Evolutionary conservation across 1,140 invertebrate species (phyloP), one percentile per base, ranked within the genome.

Genomic region (Neodiprion fabricii): DNA sequence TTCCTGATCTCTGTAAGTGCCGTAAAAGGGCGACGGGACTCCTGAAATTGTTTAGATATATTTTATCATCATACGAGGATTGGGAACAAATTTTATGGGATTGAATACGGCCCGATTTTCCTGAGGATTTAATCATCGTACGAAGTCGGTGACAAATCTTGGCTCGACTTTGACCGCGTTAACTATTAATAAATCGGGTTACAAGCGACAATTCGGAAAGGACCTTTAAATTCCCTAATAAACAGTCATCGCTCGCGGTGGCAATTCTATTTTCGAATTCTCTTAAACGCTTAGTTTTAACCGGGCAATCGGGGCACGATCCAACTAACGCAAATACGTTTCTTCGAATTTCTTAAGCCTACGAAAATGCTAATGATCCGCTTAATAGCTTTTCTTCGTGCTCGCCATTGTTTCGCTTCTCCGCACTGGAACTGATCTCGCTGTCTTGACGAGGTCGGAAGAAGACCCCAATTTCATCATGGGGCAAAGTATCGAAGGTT

Each of bases 1-100:
- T 28, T 67, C 17, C 28, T 69, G 8, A 73, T 68, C 66, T 48
- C 17, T 50, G 48, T 76, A 71, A 68, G 71, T 67, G n/a, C 17
- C 40, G 71, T 80, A 74, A 1, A 75, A 72, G 12, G 71, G 71
- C 48, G 75, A 76, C 0, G 75, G 48, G 17, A 79, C 67, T 17
- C 67, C 78, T 80, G 77, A 17, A 81, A 81, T 21, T 14, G 61
- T 65, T 21, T 14, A 14, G 7, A 7, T 14, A 23, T 17, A 21
- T 69, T 69, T 21, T 21, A 10, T 61, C 53, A 12, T 7, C 53
- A 47, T 69, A 7, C 12, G 40, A 12, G 61, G 2, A 65, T 65
- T 65, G 12, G 12, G 17, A 65, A 65, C 1, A 65, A 65, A 65
- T 65, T 14, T 65, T 65, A 3, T 65, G 17, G 17, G 17, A 65